Conservation (phyloP, 2,113 vertebrate species). For the Nannospalax galili region DNA sequence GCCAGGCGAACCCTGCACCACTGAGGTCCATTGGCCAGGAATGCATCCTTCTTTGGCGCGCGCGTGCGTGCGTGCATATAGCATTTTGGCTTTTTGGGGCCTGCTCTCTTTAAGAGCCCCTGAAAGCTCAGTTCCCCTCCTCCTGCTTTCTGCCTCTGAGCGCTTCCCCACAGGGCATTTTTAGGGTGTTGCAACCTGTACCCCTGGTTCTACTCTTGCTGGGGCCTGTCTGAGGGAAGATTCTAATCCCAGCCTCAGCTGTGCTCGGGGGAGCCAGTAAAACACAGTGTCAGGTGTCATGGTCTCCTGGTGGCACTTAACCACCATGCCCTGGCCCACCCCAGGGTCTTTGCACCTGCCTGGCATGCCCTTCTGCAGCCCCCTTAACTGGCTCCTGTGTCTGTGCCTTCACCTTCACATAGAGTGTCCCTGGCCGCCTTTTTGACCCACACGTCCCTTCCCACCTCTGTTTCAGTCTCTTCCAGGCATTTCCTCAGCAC, state of each 20-base stretch:
- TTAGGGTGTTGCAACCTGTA: neutral
- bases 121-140: neutral
- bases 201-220: neutral
- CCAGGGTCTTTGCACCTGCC: neutral
- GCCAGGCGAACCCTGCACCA: neutral
- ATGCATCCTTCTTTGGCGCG: neutral
- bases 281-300: neutral
- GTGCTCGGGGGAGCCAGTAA: neutral
- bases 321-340: neutral
- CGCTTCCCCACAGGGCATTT: too few relatives aligned
- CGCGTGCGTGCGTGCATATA: too few relatives aligned
- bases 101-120: neutral
- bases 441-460: too few relatives aligned
- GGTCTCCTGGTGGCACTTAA: neutral
- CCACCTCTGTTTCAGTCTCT: neutral
- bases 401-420: neutral
- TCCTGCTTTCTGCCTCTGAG: neutral
- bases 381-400: neutral
- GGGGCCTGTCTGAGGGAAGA: rapidly evolving
- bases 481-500: neutral
- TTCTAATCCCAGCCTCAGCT: neutral
- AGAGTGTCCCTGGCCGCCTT: neutral
- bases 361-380: neutral
- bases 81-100: neutral
- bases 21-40: neutral